Evolutionary conservation across 1,140 invertebrate genomes (phyloP).

Genomic region (Ceratina japonica): DNA sequence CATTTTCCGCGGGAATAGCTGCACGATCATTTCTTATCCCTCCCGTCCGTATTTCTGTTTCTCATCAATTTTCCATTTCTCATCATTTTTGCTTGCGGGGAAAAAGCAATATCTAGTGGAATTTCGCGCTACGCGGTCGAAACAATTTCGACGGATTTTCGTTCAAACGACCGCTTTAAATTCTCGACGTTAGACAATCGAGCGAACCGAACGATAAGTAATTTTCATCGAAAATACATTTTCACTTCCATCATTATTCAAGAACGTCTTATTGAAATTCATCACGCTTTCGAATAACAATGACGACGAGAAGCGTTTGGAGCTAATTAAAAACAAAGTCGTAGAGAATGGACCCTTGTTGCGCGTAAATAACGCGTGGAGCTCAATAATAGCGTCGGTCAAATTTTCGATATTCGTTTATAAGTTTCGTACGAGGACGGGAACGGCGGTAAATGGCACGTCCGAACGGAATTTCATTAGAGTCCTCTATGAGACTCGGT

Average conservation of each 20-base stretch:
- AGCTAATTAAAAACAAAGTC: too few species aligned
- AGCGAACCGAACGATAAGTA: too few species aligned
- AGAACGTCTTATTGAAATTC: too few species aligned
- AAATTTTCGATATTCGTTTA: conserved; percentile 15
- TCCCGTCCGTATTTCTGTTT: conserved; percentile 10
- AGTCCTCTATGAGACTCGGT: neutral
- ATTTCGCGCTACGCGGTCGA: neutral
- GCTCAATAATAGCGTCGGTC: neutral
- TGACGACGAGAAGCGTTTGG: too few species aligned
- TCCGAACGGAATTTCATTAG: conserved; percentile 36
- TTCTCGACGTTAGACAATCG: neutral
- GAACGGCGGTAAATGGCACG: conserved; percentile 4
- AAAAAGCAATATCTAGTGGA: conserved; percentile 5
- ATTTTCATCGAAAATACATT: too few species aligned
- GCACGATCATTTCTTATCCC: conserved; percentile 51
- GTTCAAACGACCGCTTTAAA: neutral
- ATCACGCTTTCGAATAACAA: too few species aligned
- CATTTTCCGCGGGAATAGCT: conserved; percentile 29
- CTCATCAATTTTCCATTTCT: conserved; percentile 44
- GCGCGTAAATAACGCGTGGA: neutral
- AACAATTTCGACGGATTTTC: neutral
- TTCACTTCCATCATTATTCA: too few species aligned
- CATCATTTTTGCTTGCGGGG: conserved; percentile 46
- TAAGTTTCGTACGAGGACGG: neutral
- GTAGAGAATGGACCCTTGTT: too few species aligned